Evolutionary conservation across 1,140 invertebrate species (phyloP), one percentile per base, ranked within the genome.

Genomic region (Lordiphosa stackelbergi): DNA sequence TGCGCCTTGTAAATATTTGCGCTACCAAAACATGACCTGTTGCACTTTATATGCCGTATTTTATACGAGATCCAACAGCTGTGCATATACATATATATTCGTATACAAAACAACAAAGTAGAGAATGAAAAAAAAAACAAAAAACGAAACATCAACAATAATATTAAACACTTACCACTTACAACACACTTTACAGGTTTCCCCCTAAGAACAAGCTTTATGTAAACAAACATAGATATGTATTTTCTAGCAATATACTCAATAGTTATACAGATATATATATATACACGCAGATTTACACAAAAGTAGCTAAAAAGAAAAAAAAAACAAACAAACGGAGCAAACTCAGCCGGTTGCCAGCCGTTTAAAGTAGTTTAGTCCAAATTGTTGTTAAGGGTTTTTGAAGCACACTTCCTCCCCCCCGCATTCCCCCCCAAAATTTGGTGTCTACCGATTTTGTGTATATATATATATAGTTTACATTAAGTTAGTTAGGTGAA

Each of bases 181-280:
- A n/a, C n/a, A 64, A 64, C 71, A 69, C 61, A 81, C 77, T 83
- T 70, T 72, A 81, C 72, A 81, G 75, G 75, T 81, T 81, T 81
- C 75, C 72, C 77, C 37, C 63, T 69, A 31, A 8, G 47, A 63
- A 70, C 51, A 72, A 84, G 73, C 79, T 83, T 85, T 77, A 78
- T 59, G 54, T 48, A 53, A 13, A 40, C 53, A 40, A 57, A 57
- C 38, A 47, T 65, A 61, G 43, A 64, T 59, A 66, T 51, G 19
- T 55, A 66, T 66, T 65, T 66, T 66, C 52, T 66, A 65, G 61
- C 61, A 63, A 66, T 66, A 49, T 56, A 56, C 38, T 45, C 37
- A 37, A 53, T 51, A 48, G 36, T 24, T 35, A 36, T 8, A 48
- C 13, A 48, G 16, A 16, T 8, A 31, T 31, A 31, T 31, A 8